Base-by-base conservation (phyloP, 2,113 vertebrate genomes). In the Channa argus region DNA sequence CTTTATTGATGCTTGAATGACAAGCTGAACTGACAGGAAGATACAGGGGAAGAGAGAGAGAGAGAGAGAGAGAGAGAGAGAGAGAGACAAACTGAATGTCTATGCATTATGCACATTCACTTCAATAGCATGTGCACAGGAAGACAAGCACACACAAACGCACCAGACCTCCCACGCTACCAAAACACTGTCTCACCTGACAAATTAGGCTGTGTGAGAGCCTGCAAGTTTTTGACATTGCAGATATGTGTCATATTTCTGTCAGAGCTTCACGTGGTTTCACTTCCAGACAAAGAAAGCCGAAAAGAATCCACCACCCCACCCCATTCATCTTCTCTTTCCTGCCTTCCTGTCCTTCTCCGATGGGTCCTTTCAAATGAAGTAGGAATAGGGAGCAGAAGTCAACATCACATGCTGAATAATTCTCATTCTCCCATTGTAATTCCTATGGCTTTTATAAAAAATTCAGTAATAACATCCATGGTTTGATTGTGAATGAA, bases 181-280 rank as follows among this genome's bases (percentile, higher is more conserved):
- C 85, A 82, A 88, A 84, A 82, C 87, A 83, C 72, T 41, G 63
- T 66, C 85, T 87, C 83, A 88, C 85, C 88, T 90, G 88, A 90
- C 87, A 88, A 89, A 90, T 89, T 88, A 88, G 77, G 81, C 80
- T 71, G 82, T 79, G 83, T 61, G 84, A 37, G 36, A 71, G 83
- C 62, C 74, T 67, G 80, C 71, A 63, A 37, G 64, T 53, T 74
- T 75, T 72, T 84, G 82, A 88, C 90, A 77, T 84, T 24, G 83
- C 86, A 79, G 73, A 62, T 83, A 83, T 83, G 85, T 91, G 91
- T 92, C 90, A 91, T 82, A 81, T 89, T 85, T 87, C 82, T 89
- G 89, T 88, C 88, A 87, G 80, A 76, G 86, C 68, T 84, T 87
- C 89, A 87, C 82, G 71, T 86, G 87, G 83, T 74, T 89, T 83